Conservation (phyloP, 1,140 invertebrate species). For the Sinella curviseta region DNA sequence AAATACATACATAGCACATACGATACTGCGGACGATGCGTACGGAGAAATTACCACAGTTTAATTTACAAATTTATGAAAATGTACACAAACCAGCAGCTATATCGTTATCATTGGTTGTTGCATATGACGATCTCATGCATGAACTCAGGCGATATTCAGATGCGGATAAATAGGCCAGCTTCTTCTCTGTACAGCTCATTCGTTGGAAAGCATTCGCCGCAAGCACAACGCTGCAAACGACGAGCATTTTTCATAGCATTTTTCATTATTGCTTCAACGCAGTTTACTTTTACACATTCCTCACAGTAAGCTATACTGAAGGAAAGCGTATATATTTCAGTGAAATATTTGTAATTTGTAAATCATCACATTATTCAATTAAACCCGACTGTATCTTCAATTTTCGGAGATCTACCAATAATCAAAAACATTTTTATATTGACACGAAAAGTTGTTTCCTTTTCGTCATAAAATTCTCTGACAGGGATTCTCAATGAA, state of each 20-base stretch:
- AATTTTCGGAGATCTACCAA: background rate
- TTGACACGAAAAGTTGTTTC: background rate
- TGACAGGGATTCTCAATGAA: background rate
- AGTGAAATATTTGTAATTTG: too few relatives aligned
- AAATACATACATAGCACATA: too few relatives aligned
- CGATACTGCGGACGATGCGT: too few relatives aligned
- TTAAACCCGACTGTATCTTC: too few relatives aligned
- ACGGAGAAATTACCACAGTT: too few relatives aligned
- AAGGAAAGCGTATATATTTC: too few relatives aligned
- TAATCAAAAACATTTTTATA: background rate
- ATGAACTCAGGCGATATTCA: background rate
- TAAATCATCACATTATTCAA: too few relatives aligned
- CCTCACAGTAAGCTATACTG: background rate
- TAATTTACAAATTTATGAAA: too few relatives aligned
- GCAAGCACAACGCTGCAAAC: background rate
- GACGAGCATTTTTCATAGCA: background rate
- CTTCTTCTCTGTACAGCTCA: background rate
- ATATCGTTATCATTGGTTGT: too few relatives aligned
- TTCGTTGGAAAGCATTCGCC: conserved; percentile 2
- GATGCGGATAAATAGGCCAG: conserved; percentile 2
- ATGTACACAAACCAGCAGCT: too few relatives aligned
- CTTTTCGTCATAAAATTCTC: background rate
- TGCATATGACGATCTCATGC: too few relatives aligned
- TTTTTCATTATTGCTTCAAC: too few relatives aligned
- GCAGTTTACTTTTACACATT: background rate